Conservation (phyloP, 2,888 invertebrate genomes). For the Temnothorax rugatulus region DNA sequence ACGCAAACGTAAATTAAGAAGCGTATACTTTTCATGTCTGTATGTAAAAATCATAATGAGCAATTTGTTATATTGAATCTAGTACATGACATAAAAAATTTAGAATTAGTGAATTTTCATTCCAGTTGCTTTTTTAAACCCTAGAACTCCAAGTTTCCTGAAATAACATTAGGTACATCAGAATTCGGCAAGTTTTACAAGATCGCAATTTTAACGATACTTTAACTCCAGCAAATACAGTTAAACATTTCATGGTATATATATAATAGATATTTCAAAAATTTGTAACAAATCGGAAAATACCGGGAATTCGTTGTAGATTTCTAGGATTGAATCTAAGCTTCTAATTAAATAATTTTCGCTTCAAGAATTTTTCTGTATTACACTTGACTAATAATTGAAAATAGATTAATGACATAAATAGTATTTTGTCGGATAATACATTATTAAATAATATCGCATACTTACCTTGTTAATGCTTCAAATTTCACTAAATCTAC, state of each 20-base stretch:
- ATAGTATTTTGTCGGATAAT: neutral
- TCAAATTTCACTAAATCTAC: conserved; percentile 21
- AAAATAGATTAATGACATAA: neutral
- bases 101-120: neutral
- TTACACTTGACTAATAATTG: neutral
- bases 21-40: neutral
- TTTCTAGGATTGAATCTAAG: conserved; percentile 4
- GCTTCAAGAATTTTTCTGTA: neutral
- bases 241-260: neutral
- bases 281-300: neutral
- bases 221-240: neutral
- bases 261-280: neutral
- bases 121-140: neutral
- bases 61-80: neutral
- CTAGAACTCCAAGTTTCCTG: neutral
- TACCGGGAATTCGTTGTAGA: neutral
- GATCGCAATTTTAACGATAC: neutral
- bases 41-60: neutral
- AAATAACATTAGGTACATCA: neutral
- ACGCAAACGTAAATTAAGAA: conserved; percentile 38
- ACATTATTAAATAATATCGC: conserved; percentile 12
- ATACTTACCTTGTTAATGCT: conserved; percentile 53
- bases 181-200: neutral
- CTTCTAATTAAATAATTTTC: neutral
- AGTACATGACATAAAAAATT: neutral